Evolutionary conservation across 2,888 invertebrate genomes (phyloP), one percentile per base, ranked within the genome.

Genomic region (Scaptomyza flava): DNA sequence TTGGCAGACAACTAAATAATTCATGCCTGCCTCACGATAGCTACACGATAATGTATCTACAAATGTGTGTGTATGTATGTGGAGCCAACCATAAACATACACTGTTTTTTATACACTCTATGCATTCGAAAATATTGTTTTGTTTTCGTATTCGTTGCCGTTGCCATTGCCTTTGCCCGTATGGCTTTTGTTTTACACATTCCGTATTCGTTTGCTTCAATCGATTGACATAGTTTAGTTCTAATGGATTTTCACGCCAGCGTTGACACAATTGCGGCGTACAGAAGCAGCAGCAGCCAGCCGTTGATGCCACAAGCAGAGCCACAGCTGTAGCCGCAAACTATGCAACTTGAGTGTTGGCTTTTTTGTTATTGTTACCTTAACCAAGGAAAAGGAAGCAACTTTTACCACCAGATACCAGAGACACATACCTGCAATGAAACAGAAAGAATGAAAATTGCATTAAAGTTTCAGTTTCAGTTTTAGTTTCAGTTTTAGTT

Each of bases 191-290:
- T 50, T 53, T 56, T 58, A 67, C 52, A 73, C 68, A 73, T 78
- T 64, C 78, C 60, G 68, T 65, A 65, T 72, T 74, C 68, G 70
- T 83, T 80, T 80, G 81, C 72, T 70, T 46, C 81, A 74, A 83
- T 83, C 82, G 88, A 88, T 88, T 83, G 82, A 83, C 82, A 87
- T 73, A 82, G 88, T 86, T 88, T 74, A 71, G 80, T 83, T 86
- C 87, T 83, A 88, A 83, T 83, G 88, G 82, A 83, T 87, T 83
- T 88, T 83, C 82, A 87, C 82, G 78, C 82, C 82, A 80, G 41
- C 88, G 79, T 70, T 72, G 87, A 87, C 81, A 84, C 87, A 80
- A 87, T 82, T 73, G 75, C 38, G 74, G 72, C 71, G 45, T 61
- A 54, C 74, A 61, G 47, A 51, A 73, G 48, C 52, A 61, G 45